Percentiles rank a stretch among this genome's conserved stretches.
Conservation (phyloP, 2,113 vertebrate genomes). For the Dipodomys ordii region DNA sequence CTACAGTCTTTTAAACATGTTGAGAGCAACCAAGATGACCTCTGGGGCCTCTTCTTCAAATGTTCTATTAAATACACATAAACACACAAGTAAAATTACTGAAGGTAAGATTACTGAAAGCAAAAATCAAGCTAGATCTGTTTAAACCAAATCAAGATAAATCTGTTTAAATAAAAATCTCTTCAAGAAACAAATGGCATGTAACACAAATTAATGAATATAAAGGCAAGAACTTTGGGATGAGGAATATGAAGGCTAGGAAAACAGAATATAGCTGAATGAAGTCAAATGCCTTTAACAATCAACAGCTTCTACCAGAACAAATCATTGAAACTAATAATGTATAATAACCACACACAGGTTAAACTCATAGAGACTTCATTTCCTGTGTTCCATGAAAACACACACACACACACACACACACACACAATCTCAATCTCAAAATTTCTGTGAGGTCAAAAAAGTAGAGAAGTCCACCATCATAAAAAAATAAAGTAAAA, state of each 20-base stretch:
- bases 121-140: neutral
- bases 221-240: neutral
- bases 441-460: constrained; percentile 1
- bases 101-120: constrained; percentile 64
- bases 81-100: constrained; percentile 61
- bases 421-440: no score
- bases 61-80: constrained; percentile 67
- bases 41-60: constrained; percentile 67
- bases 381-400: neutral
- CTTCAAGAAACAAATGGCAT: neutral
- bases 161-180: constrained; percentile 36
- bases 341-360: neutral
- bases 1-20: constrained; percentile 66
- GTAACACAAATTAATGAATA: constrained; percentile 11
- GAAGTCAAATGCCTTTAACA: neutral
- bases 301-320: neutral
- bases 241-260: neutral
- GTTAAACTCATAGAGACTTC: neutral
- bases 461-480: neutral
- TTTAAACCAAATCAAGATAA: neutral
- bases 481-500: constrained; percentile 13
- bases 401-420: no score
- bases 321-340: neutral
- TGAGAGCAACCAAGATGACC: constrained; percentile 74
- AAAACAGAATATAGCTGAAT: neutral